Evolutionary conservation across 2,797 vertebrate genomes (phyloP).

Genomic region (Pipistrellus pipistrellus): DNA sequence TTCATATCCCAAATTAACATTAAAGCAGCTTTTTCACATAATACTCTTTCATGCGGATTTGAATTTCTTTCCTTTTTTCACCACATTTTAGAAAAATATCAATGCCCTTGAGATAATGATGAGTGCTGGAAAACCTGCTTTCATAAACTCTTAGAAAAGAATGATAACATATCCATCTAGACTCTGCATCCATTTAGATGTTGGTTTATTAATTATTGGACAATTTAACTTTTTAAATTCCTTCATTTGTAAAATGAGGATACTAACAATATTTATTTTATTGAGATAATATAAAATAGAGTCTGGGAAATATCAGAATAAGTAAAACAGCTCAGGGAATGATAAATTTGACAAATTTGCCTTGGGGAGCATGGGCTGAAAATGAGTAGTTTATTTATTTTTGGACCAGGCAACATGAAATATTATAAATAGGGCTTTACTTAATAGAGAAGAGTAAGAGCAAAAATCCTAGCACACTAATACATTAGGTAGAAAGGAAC

Average conservation of each 20-base stretch:
- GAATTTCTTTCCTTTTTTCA: neutral
- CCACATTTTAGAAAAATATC: constrained; percentile 24
- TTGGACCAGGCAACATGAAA: neutral
- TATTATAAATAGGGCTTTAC: neutral
- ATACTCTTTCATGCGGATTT: neutral
- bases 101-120: neutral
- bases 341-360: constrained; percentile 5
- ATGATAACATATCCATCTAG: neutral
- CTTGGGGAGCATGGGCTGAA: neutral
- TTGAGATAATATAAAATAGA: neutral
- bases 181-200: neutral
- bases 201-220: neutral
- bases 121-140: neutral
- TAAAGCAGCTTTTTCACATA: neutral
- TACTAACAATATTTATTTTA: neutral
- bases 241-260: neutral
- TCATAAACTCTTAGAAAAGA: neutral
- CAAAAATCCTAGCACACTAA: neutral
- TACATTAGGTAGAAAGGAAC: neutral
- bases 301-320: neutral
- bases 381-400: neutral
- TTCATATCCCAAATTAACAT: neutral
- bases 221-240: neutral
- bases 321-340: neutral
- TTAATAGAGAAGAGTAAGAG: neutral